These are phyloP conservation scores for Unio pictorum DNA, from an alignment of 2,888 invertebrate species.

Conservation along the genomic window DNA sequence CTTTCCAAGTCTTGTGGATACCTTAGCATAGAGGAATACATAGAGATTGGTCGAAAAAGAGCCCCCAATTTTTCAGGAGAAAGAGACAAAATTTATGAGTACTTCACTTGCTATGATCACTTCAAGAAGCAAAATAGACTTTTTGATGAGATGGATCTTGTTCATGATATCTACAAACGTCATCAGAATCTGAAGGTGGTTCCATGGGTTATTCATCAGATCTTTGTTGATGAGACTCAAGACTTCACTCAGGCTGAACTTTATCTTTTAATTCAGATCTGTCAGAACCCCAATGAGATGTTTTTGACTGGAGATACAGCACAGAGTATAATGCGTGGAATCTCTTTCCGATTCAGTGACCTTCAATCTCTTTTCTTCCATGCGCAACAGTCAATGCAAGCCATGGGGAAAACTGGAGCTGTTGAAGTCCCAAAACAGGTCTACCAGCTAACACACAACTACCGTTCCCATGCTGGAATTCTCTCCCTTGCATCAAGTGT, in stretches of 20 bases:
- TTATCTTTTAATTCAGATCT: conserved; percentile 40
- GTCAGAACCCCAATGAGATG: conserved; percentile 51
- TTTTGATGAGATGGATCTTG: conserved; percentile 42
- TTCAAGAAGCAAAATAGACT: conserved; percentile 16
- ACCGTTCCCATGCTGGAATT: conserved; percentile 61
- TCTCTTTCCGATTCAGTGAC: conserved; percentile 54
- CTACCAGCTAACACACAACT: conserved; percentile 56
- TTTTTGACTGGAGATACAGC: conserved; percentile 56
- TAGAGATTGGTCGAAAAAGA: conserved; percentile 29
- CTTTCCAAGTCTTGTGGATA: conserved; percentile 20
- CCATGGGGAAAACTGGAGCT: conserved; percentile 3
- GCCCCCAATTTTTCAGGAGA: conserved; percentile 40
- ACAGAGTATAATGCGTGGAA: conserved; percentile 58
- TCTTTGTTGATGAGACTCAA: conserved; percentile 59
- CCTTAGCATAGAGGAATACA: conserved; percentile 27
- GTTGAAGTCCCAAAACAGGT: conserved; percentile 23
- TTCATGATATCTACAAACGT: conserved; percentile 21
- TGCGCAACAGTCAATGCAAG: conserved; percentile 29
- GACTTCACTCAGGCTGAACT: conserved; percentile 60
- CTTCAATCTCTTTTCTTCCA: conserved; percentile 48
- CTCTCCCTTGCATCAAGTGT: conserved; percentile 54
- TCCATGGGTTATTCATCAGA: conserved; percentile 31
- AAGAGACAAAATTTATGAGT: conserved; percentile 27
- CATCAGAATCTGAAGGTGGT: background rate
- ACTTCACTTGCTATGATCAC: conserved; percentile 27